Evolutionary conservation across 1,140 invertebrate genomes (phyloP).

Genomic region (Drosophila mojavensis): DNA sequence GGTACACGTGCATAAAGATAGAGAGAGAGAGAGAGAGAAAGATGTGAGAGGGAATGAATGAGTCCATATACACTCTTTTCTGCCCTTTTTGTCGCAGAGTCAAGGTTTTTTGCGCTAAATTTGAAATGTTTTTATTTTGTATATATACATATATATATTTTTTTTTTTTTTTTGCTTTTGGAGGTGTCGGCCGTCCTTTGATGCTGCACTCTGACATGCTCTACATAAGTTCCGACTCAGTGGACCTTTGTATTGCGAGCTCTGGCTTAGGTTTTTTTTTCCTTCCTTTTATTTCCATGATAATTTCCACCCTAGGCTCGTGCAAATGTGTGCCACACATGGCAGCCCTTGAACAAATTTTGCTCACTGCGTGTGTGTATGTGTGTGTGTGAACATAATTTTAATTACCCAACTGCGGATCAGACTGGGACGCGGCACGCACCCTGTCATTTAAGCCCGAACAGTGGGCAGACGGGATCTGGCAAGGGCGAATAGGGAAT

Average conservation of each 20-base stretch:
- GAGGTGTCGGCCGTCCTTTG: slow-evolving; percentile 41
- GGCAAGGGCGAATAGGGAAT: slow-evolving; percentile 16
- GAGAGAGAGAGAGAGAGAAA: not conserved
- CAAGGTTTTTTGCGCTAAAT: slow-evolving; percentile 63
- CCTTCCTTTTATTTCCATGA: slow-evolving; percentile 12
- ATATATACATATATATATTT: no score
- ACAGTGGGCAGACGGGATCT: slow-evolving; percentile 7
- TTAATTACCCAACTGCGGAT: slow-evolving; percentile 64
- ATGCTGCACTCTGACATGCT: slow-evolving; percentile 50
- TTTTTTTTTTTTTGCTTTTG: not conserved
- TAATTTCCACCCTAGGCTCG: slow-evolving; percentile 52
- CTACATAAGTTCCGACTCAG: slow-evolving; percentile 49
- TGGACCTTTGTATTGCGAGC: slow-evolving; percentile 31
- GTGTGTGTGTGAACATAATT: slow-evolving; percentile 64
- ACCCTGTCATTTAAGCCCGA: slow-evolving; percentile 65
- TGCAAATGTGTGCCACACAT: slow-evolving; percentile 72
- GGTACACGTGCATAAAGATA: slow-evolving; percentile 5
- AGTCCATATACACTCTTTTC: not conserved
- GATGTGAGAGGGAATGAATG: not conserved
- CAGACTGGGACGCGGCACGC: slow-evolving; percentile 56
- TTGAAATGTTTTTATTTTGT: slow-evolving; percentile 46
- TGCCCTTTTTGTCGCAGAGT: slow-evolving; percentile 21
- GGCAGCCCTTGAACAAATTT: slow-evolving; percentile 72
- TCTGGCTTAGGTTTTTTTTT: slow-evolving; percentile 7
- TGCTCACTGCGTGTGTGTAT: slow-evolving; percentile 15